A percentile compares a stretch with the other conserved stretches of the same genome.
Conservation (phyloP, 1,140 invertebrate genomes). For the Magallana angulata region DNA sequence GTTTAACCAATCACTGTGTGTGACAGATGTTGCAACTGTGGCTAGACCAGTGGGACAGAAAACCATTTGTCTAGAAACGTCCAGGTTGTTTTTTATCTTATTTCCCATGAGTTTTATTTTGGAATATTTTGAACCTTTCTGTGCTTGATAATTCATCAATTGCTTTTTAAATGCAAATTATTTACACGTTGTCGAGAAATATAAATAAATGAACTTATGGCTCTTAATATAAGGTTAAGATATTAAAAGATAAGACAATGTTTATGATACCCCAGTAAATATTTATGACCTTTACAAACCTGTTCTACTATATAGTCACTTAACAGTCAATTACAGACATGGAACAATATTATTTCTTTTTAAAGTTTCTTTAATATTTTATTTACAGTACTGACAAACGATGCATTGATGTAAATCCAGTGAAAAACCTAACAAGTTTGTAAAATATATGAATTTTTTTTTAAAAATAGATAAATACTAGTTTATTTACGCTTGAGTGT, state of each 20-base stretch:
- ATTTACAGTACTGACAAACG: not conserved
- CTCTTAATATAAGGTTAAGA: too few species aligned
- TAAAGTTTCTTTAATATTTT: too few species aligned
- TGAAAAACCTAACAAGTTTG: not conserved
- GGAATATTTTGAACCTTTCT: too few species aligned
- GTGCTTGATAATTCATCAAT: too few species aligned
- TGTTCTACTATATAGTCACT: too few species aligned
- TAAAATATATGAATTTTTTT: not conserved
- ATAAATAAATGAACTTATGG: too few species aligned
- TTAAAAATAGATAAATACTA: not conserved
- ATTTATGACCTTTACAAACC: too few species aligned
- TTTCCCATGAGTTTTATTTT: too few species aligned
- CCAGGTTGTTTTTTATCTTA: not conserved
- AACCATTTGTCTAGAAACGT: not conserved
- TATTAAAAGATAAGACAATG: too few species aligned
- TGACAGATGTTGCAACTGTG: slow-evolving; percentile 3
- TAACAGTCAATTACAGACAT: too few species aligned
- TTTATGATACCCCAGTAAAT: too few species aligned
- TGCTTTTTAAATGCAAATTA: not conserved
- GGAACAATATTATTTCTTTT: too few species aligned
- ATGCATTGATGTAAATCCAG: not conserved
- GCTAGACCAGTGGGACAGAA: not conserved
- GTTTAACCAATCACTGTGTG: slow-evolving; percentile 17
- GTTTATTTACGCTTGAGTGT: not conserved
- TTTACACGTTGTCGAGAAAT: not conserved